A percentile compares a stretch with the other conserved stretches of the same genome.
Conservation (phyloP, 2,888 invertebrate genomes). For the Acrobasis repandana region DNA sequence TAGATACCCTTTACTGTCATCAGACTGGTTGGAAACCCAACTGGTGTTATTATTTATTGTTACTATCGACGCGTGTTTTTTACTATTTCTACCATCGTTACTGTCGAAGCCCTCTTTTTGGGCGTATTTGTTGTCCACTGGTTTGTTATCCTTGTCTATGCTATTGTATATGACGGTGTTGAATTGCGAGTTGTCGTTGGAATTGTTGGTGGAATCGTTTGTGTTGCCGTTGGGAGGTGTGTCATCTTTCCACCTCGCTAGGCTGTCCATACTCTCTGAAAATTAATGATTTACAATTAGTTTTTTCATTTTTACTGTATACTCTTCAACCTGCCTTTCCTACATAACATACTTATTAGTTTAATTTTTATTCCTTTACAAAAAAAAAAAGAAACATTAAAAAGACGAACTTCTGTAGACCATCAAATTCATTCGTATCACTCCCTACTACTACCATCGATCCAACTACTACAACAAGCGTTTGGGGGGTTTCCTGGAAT, state of each 20-base stretch:
- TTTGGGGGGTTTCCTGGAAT: too few relatives aligned
- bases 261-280: slow-evolving; percentile 80
- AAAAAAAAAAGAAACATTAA: too few relatives aligned
- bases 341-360: too few relatives aligned
- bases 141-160: slow-evolving; percentile 69
- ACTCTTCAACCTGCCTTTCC: too few relatives aligned
- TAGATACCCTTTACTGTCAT: slow-evolving; percentile 75
- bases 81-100: slow-evolving; percentile 56
- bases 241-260: slow-evolving; percentile 80
- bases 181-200: slow-evolving; percentile 70
- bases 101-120: slow-evolving; percentile 57
- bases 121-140: slow-evolving; percentile 52
- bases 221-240: slow-evolving; percentile 73
- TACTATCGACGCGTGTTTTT: slow-evolving; percentile 76
- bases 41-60: slow-evolving; percentile 78
- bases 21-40: slow-evolving; percentile 78
- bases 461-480: too few relatives aligned
- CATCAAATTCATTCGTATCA: too few relatives aligned
- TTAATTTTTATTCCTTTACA: too few relatives aligned
- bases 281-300: background rate
- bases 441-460: too few relatives aligned
- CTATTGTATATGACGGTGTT: slow-evolving; percentile 78
- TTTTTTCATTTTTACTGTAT: background rate
- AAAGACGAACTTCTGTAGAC: too few relatives aligned
- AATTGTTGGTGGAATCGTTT: slow-evolving; percentile 65